Conservation (phyloP, 2,888 invertebrate species). For the Deroplatys truncata region DNA sequence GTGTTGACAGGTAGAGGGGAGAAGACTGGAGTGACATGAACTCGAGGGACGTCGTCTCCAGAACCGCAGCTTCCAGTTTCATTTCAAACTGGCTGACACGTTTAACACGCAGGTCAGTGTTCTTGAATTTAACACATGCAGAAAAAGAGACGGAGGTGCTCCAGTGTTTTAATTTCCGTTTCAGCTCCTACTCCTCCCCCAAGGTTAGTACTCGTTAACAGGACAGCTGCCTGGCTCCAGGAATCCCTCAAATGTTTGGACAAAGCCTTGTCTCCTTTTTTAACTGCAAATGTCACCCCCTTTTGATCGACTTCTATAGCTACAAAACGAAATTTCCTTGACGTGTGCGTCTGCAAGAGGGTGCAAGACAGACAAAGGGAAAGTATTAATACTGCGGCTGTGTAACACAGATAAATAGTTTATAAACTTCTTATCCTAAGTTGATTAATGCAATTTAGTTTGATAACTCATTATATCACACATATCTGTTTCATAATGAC, state of each 20-base stretch:
- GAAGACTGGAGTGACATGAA: conserved; percentile 2
- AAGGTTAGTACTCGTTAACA: background rate
- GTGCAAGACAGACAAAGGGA: background rate
- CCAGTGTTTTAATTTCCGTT: conserved; percentile 2
- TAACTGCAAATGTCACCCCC: background rate
- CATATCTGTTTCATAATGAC: too few species aligned
- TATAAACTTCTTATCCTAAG: too few species aligned
- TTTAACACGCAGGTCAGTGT: conserved; percentile 11
- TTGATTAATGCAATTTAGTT: too few species aligned
- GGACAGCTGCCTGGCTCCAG: background rate
- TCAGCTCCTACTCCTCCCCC: background rate
- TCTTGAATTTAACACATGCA: conserved; percentile 6
- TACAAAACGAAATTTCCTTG: background rate
- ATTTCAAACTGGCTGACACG: conserved; percentile 13
- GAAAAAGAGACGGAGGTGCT: background rate
- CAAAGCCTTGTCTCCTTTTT: background rate
- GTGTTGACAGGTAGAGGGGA: conserved; percentile 6
- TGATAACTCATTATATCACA: too few species aligned
- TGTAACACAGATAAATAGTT: too few species aligned
- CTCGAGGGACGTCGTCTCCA: conserved; percentile 14
- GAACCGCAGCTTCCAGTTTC: conserved; percentile 17
- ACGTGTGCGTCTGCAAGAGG: background rate
- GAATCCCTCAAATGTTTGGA: background rate
- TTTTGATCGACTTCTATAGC: background rate
- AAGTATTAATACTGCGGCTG: too few species aligned